Evolutionary conservation across 2,888 invertebrate species (phyloP), one percentile per base, ranked within the genome.

Genomic region (Apantesis nais): DNA sequence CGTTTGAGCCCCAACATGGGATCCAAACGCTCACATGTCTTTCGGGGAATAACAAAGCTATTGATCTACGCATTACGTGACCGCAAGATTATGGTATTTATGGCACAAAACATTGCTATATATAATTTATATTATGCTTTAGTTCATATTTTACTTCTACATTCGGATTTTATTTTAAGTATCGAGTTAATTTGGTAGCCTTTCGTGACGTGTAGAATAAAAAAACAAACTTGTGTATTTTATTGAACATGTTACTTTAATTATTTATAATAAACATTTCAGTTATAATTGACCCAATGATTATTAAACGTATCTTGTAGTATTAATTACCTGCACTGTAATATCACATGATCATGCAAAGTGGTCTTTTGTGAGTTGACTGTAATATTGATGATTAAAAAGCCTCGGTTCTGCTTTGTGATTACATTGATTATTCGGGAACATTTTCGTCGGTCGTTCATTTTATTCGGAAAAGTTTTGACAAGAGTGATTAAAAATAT

Each of bases 1-100:
- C 69, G 78, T 81, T 78, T 73, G 22, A 1, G 22, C 48, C 22
- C 58, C 25, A 58, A 58, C 58, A 29, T 58, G 22, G 22, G 48
- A 48, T 48, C 58, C 14, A 58, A 58, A 29, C 16, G 29, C 58
- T 58, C 58, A 58, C 58, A 29, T 58, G 29, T 58, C 29, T 58
- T 58, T 37, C 37, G 37, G 62, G 62, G 37, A 62, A 62, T 29
- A 29, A 58, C 29, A 58, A 58, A 58, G 58, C 58, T 58, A 58
- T 58, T 29, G 29, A 58, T 58, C 58, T 16, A 58, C 58, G 25
- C 16, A 29, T 58, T 58, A 58, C 58, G 58, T 58, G 29, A 58
- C 58, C 58, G 16, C 58, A 29, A 58, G 58, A 58, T 29, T 58
- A 1, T 25, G 25, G 12, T 55, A 4, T 29, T 2, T 14, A 14